Evolutionary conservation across 2,113 vertebrate genomes (phyloP), one percentile per base, ranked within the genome.

Genomic region (Albula glossodonta): DNA sequence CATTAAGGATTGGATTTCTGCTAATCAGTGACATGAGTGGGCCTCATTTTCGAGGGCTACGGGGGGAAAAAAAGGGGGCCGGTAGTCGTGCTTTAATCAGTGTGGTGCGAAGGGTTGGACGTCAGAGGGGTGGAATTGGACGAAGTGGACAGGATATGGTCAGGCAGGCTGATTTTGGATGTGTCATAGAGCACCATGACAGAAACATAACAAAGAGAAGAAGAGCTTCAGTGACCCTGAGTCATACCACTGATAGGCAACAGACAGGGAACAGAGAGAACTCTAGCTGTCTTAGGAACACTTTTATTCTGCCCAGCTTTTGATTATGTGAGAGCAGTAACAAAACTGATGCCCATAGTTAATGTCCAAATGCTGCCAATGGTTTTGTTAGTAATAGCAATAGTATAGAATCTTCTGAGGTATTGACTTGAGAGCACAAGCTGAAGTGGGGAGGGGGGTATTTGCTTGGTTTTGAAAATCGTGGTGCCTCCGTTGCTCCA

Each of bases 1-100:
- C 78, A 83, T 87, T 87, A 84, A 87, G 74, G n/a, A 80, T 63
- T 82, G 84, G 85, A 80, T 88, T 83, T 84, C 79, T 79, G 86
- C 84, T 85, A 87, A 86, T 85, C 83, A 84, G 74, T 9, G 49
- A 74, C 63, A 84, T 8, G 63, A 25, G 51, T 70, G 51, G 11
- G 11, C 83, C 66, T 77, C 49, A 15, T 63, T 12, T 66, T 9
- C 25, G 83, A 84, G 51, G 83, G 49, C 63, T 84, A 79, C 25
- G 70, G 80, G 80, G 84, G 86, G 84, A 22, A 22, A 17, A 22
- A 22, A 4, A n/a, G 63, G 63, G 63, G 63, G 63, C 22, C n/a
- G 10, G 70, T 31, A 74, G 70, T 74, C 70, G 8, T 74, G 70
- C 70, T 74, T 74, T 74, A 74, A 74, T 74, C 70, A 74, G 70